phyloP scores from a whole-genome alignment of 2,113 vertebrate species.

The Rhineura floridana region DNA sequence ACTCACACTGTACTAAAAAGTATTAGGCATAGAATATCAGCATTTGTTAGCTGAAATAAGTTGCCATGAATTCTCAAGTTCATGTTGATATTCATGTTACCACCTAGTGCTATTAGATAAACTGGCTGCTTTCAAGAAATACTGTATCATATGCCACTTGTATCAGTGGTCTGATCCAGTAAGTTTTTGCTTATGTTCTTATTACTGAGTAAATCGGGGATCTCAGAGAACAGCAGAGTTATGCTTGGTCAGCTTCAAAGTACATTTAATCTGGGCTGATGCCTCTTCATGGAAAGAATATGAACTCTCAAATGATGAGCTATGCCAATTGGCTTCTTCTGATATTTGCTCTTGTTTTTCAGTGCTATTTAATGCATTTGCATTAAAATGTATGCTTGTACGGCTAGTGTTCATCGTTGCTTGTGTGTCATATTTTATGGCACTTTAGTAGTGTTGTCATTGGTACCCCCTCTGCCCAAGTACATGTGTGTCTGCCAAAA shows the following conservation, averaged over 20 bases:
- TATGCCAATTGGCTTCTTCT: neutral
- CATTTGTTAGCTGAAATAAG: neutral
- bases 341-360: neutral
- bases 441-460: neutral
- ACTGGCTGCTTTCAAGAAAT: neutral
- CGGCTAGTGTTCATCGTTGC: neutral
- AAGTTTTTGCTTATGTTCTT: neutral
- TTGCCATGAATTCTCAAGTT: neutral
- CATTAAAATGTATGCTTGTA: neutral
- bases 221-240: neutral
- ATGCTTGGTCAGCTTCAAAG: neutral
- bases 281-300: neutral
- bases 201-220: neutral
- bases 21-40: neutral
- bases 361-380: neutral
- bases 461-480: neutral
- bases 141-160: neutral
- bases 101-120: neutral
- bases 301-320: neutral
- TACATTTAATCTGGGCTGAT: neutral
- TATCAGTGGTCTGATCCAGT: neutral
- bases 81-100: neutral
- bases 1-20: neutral
- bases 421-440: neutral
- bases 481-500: neutral